Percentiles rank a stretch among this genome's conserved stretches.
Evolutionary conservation across 2,113 vertebrate genomes (phyloP).

Genomic region (Gnathonemus longibarbis): DNA sequence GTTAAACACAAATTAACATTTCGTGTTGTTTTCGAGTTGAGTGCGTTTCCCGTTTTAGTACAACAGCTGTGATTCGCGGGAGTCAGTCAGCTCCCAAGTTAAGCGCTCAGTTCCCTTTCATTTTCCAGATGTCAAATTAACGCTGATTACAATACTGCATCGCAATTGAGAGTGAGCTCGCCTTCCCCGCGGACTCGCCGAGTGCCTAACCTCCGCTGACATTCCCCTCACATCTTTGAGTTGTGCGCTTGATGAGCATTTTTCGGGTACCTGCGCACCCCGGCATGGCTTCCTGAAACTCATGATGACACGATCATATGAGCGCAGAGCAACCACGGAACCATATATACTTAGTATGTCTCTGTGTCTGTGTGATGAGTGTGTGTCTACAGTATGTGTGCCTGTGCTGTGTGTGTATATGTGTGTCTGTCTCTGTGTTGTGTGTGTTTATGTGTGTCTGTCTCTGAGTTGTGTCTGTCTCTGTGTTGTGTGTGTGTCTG

Average conservation of each 20-base stretch:
- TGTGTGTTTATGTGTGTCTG: neutral
- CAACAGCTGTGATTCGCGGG: neutral
- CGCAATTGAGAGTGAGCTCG: neutral
- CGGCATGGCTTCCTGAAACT: neutral
- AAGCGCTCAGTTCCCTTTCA: neutral
- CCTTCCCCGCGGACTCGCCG: neutral
- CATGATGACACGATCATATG: neutral
- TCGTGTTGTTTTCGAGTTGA: neutral
- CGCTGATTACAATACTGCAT: neutral
- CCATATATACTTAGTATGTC: neutral
- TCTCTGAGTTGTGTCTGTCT: neutral
- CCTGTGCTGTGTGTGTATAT: neutral
- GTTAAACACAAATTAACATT: slow-evolving; percentile 6
- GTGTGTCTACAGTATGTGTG: neutral
- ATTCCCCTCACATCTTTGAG: neutral
- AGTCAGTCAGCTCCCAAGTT: neutral
- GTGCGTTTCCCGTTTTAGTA: neutral
- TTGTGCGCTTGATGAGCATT: neutral
- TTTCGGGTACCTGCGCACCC: neutral
- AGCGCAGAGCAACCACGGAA: neutral
- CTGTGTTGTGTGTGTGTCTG: too few species aligned
- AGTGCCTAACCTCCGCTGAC: slow-evolving; percentile 6
- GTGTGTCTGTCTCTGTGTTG: too few species aligned
- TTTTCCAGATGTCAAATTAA: slow-evolving; percentile 3
- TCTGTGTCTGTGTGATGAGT: neutral